phyloP scores from a whole-genome alignment of 2,113 vertebrate genomes.

The Sula dactylatra region DNA sequence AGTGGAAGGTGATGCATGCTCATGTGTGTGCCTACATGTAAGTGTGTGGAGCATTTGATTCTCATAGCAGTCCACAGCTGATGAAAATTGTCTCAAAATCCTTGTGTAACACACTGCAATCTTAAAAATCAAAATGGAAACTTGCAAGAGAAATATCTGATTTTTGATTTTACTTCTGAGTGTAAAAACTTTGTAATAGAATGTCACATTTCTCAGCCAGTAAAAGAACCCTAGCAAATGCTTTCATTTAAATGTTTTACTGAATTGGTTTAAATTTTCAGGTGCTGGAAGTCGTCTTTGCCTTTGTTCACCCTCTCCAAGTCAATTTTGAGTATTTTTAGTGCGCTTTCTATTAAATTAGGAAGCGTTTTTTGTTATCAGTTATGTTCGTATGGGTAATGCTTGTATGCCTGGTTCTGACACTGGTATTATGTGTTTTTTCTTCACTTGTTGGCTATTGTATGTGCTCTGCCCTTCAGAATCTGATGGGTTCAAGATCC shows the following conservation, averaged over 20 bases:
- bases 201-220: background rate
- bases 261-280: background rate
- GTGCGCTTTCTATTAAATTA: background rate
- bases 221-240: fast-evolving
- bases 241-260: background rate
- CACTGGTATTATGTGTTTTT: fast-evolving
- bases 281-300: background rate
- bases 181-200: fast-evolving
- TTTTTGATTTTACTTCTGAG: background rate
- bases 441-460: fast-evolving
- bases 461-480: background rate
- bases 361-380: background rate
- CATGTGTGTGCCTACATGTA: background rate
- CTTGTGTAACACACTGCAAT: background rate
- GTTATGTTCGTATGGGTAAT: fast-evolving
- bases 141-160: background rate
- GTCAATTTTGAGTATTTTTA: background rate
- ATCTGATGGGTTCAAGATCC: fast-evolving
- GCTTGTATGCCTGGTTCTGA: background rate
- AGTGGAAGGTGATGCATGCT: background rate
- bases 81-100: background rate
- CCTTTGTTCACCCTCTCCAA: background rate
- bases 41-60: background rate
- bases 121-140: background rate
- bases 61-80: background rate